phyloP scores from a whole-genome alignment of 2,113 vertebrate species.

The Pimephales promelas region DNA sequence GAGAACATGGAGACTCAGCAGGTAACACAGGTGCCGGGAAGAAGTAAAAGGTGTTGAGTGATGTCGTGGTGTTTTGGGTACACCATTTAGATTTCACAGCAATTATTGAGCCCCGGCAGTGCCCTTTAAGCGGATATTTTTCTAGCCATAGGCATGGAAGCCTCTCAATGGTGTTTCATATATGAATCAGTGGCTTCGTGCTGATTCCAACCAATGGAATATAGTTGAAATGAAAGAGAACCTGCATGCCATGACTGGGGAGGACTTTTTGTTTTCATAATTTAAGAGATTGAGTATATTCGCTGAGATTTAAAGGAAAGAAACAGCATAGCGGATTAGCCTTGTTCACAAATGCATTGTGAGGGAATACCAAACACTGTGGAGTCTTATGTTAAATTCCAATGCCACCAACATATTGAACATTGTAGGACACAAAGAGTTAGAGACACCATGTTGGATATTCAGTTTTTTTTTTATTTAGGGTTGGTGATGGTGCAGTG shows the following conservation, averaged over 20 bases:
- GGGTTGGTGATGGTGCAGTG: no score
- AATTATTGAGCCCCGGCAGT: constrained; percentile 44
- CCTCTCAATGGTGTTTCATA: constrained; percentile 24
- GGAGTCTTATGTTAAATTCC: background rate
- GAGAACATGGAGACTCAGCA: constrained; percentile 31
- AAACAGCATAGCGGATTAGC: background rate
- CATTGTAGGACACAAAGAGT: background rate
- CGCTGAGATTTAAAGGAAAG: constrained; percentile 10
- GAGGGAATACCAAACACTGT: background rate
- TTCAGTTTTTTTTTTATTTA: no score
- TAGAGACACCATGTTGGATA: background rate
- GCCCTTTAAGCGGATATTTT: constrained; percentile 30
- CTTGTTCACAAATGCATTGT: background rate
- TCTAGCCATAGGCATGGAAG: constrained; percentile 14
- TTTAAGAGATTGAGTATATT: constrained; percentile 20
- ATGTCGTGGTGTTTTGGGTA: constrained; percentile 42
- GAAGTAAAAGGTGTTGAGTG: constrained; percentile 17
- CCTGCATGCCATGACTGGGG: constrained; percentile 1
- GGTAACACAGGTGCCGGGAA: constrained; percentile 21
- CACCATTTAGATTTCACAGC: constrained; percentile 38
- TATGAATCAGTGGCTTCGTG: constrained; percentile 46
- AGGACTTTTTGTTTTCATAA: constrained; percentile 27
- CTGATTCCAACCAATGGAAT: constrained; percentile 40
- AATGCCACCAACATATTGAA: background rate
- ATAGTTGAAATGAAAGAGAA: constrained; percentile 46